These are phyloP conservation scores for Crotalus viridis DNA, from an alignment of 2,113 vertebrate genomes.

Conservation along the genomic window DNA sequence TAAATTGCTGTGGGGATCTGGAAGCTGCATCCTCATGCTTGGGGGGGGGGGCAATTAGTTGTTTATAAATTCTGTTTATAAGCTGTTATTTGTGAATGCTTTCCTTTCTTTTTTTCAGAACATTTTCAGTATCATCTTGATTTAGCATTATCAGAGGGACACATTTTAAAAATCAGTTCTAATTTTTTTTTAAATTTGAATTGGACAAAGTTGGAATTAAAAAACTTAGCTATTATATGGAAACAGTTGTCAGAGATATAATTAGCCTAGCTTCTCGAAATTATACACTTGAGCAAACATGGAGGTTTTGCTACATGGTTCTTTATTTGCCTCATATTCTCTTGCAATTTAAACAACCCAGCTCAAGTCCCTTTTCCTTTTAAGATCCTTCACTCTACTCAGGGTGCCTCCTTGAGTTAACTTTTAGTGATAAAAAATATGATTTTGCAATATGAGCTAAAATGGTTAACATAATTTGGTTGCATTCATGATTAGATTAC, in stretches of 20 bases:
- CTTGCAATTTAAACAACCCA: neutral
- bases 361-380: neutral
- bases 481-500: neutral
- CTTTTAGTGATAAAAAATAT: conserved; percentile 19
- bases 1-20: too few species aligned
- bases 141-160: neutral
- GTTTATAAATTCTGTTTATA: too few species aligned
- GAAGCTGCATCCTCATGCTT: too few species aligned
- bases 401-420: neutral
- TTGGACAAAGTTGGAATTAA: neutral
- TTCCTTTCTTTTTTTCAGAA: neutral
- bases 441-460: neutral
- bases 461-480: neutral
- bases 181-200: neutral
- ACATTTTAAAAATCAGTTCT: neutral
- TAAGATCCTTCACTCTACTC: neutral
- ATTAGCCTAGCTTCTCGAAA: neutral
- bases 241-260: neutral
- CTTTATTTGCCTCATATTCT: neutral
- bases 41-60: too few species aligned
- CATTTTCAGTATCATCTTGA: neutral
- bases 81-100: too few species aligned
- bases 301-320: neutral
- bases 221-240: neutral
- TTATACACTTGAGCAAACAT: neutral